These are phyloP conservation scores for Leucoraja ocellata DNA, from an alignment of 2,797 vertebrate species.

Conservation along the genomic window DNA sequence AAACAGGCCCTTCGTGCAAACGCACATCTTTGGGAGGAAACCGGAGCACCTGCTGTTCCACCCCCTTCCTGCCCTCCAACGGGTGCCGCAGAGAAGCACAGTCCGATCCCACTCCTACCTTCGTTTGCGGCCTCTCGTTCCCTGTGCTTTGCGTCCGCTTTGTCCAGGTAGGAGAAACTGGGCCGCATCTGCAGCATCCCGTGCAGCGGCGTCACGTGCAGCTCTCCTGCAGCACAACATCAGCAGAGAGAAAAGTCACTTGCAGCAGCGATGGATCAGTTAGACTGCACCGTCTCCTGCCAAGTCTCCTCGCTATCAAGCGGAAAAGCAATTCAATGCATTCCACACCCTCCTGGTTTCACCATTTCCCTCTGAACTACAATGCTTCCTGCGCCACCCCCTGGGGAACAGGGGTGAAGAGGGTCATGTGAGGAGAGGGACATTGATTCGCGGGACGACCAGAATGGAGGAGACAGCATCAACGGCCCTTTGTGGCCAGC, in stretches of 20 bases:
- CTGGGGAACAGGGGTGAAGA: no score
- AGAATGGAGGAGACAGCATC: no score
- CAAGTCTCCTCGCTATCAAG: neutral
- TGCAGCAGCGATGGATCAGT: no score
- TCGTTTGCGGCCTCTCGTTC: slow-evolving; percentile 90
- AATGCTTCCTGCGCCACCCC: no score
- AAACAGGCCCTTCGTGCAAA: no score
- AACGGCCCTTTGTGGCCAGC: no score
- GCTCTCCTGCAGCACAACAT: slow-evolving; percentile 67
- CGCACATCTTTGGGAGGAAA: no score
- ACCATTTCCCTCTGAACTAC: neutral
- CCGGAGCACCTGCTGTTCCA: no score
- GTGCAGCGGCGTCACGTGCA: slow-evolving; percentile 88
- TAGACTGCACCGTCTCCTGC: no score
- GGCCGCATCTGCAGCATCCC: slow-evolving; percentile 95
- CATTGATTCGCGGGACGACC: no score
- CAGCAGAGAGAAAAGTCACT: neutral
- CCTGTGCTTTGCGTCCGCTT: slow-evolving; percentile 84
- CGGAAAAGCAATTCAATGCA: neutral
- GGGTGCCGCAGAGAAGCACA: neutral
- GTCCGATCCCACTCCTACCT: slow-evolving; percentile 55
- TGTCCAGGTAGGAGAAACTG: slow-evolving; percentile 91
- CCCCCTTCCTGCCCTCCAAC: neutral
- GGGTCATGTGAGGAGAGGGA: no score
- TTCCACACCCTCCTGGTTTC: neutral